Conservation (phyloP, 37 sponge, comb jelly and placozoan genomes). For the Haliclona indistincta region DNA sequence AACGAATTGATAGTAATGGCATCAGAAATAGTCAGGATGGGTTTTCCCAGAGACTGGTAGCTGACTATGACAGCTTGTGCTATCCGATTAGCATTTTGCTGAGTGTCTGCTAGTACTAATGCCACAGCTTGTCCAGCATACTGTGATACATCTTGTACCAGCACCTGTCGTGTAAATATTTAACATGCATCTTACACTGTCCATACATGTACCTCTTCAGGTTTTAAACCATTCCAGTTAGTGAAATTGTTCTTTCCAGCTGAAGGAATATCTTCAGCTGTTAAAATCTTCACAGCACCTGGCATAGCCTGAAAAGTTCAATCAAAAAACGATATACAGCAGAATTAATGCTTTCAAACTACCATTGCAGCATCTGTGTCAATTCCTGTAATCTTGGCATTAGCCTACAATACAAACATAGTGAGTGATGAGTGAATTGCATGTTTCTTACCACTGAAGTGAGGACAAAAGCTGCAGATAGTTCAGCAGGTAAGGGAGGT, state of each 20-base stretch:
- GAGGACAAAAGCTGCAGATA: conserved; percentile 77
- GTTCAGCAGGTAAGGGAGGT: conserved; percentile 40
- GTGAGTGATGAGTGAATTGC: neutral
- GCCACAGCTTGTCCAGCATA: conserved; percentile 83
- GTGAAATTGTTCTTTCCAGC: conserved; percentile 32
- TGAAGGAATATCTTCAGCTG: conserved; percentile 64
- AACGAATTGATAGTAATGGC: conserved; percentile 20
- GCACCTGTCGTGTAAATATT: conserved; percentile 34
- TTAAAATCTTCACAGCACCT: conserved; percentile 66
- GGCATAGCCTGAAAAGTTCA: conserved; percentile 56
- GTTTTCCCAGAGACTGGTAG: conserved; percentile 26
- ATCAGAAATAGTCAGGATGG: conserved; percentile 34
- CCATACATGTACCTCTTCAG: conserved; percentile 6
- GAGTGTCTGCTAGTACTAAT: conserved; percentile 76
- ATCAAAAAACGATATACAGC: neutral
- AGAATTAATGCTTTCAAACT: neutral
- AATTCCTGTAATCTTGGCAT: conserved; percentile 39
- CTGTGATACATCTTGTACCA: conserved; percentile 28
- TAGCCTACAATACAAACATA: conserved; percentile 17
- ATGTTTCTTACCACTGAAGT: neutral
- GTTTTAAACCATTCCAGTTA: neutral
- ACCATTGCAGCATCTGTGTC: conserved; percentile 45
- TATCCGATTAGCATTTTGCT: conserved; percentile 53
- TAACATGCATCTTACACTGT: neutral
- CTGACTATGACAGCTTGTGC: conserved; percentile 32